Evolutionary conservation across 2,113 vertebrate species (phyloP).

Genomic region (human): GRCh38 chr4:78164001-78164500

Average conservation of each 20-base stretch:
- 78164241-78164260: background rate
- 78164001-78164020: background rate
- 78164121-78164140: background rate
- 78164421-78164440: constrained; percentile 34
- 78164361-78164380: constrained; percentile 10
- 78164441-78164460: constrained; percentile 42
- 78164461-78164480: constrained; percentile 50
- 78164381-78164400: background rate
- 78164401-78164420: constrained; percentile 36
- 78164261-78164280: background rate
- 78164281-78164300: background rate
- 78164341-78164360: background rate
- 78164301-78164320: background rate
- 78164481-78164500: constrained; percentile 48
- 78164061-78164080: background rate
- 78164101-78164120: background rate
- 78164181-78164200: background rate
- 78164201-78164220: background rate
- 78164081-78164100: background rate
- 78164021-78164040: background rate
- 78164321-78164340: background rate
- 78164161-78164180: background rate
- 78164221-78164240: background rate
- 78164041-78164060: background rate
- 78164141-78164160: background rate